Evolutionary conservation across 2,797 vertebrate genomes (phyloP).

Genomic region (Poeciliopsis presidionis): DNA sequence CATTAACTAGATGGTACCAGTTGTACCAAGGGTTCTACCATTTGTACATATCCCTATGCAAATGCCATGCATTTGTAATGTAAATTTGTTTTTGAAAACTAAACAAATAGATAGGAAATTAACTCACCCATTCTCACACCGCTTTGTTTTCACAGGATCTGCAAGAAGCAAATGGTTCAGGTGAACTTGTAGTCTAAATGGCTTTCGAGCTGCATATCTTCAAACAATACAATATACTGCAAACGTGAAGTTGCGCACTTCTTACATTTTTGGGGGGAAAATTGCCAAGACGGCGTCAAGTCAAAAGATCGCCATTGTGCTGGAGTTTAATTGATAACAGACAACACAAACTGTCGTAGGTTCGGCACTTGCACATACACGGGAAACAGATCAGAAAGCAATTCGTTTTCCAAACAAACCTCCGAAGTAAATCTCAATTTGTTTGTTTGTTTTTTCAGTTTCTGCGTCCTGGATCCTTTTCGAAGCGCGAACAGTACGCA

Average conservation of each 20-base stretch:
- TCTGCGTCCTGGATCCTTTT: neutral
- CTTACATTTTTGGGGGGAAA: neutral
- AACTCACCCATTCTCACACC: neutral
- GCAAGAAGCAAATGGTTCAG: neutral
- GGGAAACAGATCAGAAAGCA: neutral
- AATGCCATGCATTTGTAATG: no score
- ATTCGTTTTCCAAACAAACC: neutral
- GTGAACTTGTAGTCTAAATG: no score
- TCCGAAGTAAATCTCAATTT: neutral
- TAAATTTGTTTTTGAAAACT: neutral
- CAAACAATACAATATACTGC: no score
- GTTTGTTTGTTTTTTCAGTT: no score
- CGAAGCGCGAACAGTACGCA: neutral
- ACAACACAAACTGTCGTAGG: neutral
- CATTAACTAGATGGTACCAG: neutral
- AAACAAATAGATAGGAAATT: neutral
- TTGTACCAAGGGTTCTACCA: no score
- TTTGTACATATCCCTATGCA: neutral
- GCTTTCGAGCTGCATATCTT: no score
- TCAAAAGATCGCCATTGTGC: neutral
- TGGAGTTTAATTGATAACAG: neutral
- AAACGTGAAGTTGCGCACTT: neutral
- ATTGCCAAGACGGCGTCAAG: neutral
- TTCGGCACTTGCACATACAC: neutral
- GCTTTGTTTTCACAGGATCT: neutral